Evolutionary conservation across 1,140 invertebrate genomes (phyloP), one percentile per base, ranked within the genome.

Genomic region (Euwallacea similis): DNA sequence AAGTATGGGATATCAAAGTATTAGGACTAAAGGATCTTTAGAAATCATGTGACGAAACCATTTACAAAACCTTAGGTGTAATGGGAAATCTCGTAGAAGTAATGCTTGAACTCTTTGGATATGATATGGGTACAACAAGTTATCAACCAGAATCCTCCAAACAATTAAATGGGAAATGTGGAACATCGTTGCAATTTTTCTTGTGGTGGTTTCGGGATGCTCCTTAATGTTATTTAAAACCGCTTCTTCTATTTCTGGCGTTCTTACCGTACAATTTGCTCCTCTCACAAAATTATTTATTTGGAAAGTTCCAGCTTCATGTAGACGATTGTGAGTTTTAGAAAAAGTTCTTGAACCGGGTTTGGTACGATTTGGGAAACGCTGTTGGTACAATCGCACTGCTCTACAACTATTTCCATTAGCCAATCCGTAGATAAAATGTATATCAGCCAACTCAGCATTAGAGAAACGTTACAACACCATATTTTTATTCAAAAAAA

Each of bases 141-240:
- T n/a, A n/a, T n/a, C n/a, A n/a, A n/a, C n/a, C n/a, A n/a, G n/a
- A n/a, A n/a, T n/a, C n/a, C n/a, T n/a, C n/a, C n/a, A n/a, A n/a
- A n/a, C n/a, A n/a, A n/a, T n/a, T n/a, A n/a, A n/a, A n/a, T n/a
- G n/a, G n/a, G n/a, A n/a, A 53, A 73, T 54, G 66, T 71, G 71
- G 9, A 75, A 65, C 41, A 16, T 13, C 9, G 21, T 6, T 16
- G 70, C 71, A 42, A 73, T 50, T 75, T 66, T 72, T 66, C 71
- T 42, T 7, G 66, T 69, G 54, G 62, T 73, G 3, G 60, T 73
- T 44, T 42, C 42, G 9, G 73, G 69, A 54, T 73, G 68, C 21
- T 73, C 55, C 7, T 73, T 71, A 50, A 73, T 44, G 10, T n/a
- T n/a, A 68, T 73, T 15, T 33, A 74, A 55, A 62, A 73, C 58